Evolutionary conservation across 2,113 vertebrate genomes (phyloP).

Genomic region (Protobothrops flavoviridis): DNA sequence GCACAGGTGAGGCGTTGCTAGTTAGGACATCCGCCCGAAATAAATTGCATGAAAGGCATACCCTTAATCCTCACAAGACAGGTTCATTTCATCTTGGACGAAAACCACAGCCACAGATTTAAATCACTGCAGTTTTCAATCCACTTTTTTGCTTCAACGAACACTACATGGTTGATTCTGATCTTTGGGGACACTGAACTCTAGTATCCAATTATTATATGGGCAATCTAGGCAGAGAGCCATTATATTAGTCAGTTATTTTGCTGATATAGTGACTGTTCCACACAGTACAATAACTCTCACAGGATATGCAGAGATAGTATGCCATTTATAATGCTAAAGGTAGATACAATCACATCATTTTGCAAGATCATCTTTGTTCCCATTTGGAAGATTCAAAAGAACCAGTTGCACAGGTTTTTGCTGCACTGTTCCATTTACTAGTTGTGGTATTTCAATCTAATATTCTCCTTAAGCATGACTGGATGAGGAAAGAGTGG

Average conservation of each 20-base stretch:
- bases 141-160: background rate
- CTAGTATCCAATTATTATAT: background rate
- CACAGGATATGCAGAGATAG: background rate
- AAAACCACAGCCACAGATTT: background rate
- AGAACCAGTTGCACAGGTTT: background rate
- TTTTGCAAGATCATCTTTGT: background rate
- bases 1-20: background rate
- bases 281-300: background rate
- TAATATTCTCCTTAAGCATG: background rate
- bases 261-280: background rate
- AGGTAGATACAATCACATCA: background rate
- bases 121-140: background rate
- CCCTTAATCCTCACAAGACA: background rate
- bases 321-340: background rate
- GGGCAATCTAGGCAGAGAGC: background rate
- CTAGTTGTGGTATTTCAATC: background rate
- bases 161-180: background rate
- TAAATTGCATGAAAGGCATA: background rate
- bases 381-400: background rate
- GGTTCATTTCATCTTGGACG: background rate
- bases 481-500: background rate
- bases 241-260: background rate
- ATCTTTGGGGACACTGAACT: background rate
- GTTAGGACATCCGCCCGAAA: background rate
- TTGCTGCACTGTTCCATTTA: background rate